Evolutionary conservation across 2,113 vertebrate species (phyloP).

Genomic region (Dicaeum eximium): DNA sequence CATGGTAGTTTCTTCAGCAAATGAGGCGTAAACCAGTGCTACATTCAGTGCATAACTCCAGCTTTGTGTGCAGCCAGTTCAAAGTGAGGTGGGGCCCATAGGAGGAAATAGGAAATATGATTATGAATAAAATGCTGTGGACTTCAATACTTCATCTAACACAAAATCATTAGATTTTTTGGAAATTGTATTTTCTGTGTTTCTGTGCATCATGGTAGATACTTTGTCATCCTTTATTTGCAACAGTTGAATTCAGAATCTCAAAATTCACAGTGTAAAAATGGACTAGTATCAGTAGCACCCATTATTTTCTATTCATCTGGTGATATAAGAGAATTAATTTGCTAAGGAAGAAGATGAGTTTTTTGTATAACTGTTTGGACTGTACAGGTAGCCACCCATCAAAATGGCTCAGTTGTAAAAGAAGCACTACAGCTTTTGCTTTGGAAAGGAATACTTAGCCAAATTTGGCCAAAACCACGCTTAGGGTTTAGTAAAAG

Average conservation of each 20-base stretch:
- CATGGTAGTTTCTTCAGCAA: not conserved
- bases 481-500: not conserved
- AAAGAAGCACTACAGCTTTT: not conserved
- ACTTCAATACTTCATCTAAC: not conserved
- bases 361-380: not conserved
- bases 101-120: not conserved
- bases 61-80: not conserved
- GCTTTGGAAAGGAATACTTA: not conserved
- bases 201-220: not conserved
- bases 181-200: fast-evolving
- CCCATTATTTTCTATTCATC: not conserved
- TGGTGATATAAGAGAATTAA: not conserved
- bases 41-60: not conserved
- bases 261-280: not conserved
- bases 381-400: not conserved
- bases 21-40: not conserved
- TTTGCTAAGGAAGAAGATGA: not conserved
- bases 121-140: not conserved
- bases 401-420: not conserved
- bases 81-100: not conserved
- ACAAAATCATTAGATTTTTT: not conserved
- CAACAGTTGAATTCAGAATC: not conserved
- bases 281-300: not conserved
- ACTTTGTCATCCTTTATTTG: not conserved
- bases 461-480: not conserved